These are phyloP conservation scores for Plecotus auritus DNA, from an alignment of 2,113 vertebrate genomes.

Conservation along the genomic window DNA sequence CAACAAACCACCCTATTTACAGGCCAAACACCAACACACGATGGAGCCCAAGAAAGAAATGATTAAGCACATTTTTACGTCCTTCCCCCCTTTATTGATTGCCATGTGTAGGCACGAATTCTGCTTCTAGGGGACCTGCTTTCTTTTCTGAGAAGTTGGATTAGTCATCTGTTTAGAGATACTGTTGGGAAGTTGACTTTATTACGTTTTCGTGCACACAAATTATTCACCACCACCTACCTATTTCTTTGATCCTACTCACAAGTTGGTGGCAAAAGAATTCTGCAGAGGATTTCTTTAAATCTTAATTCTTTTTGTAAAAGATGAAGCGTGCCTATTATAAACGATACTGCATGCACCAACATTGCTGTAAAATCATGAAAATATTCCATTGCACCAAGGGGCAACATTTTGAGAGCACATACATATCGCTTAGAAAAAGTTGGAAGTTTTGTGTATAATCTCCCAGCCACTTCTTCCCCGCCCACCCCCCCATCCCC, in stretches of 20 bases:
- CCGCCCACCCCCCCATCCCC: rapidly evolving
- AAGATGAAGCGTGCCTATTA: not conserved
- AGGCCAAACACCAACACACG: constrained; percentile 24
- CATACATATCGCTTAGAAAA: not conserved
- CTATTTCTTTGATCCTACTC: not conserved
- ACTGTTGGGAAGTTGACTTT: not conserved
- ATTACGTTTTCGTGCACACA: not conserved
- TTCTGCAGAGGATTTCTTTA: not conserved
- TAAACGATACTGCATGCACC: not conserved
- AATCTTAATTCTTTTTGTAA: not conserved
- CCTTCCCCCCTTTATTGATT: not conserved
- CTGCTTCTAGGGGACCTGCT: not conserved
- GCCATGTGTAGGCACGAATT: not conserved
- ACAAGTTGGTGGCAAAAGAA: not conserved
- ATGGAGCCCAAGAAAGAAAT: constrained; percentile 32
- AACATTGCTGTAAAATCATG: not conserved
- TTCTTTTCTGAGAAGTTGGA: not conserved
- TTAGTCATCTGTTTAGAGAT: not conserved
- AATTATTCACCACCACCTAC: not conserved
- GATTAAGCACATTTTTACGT: constrained; percentile 20
- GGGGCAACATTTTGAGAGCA: not conserved
- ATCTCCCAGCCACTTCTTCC: not conserved
- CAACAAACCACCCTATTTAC: constrained; percentile 46
- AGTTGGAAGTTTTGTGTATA: not conserved
- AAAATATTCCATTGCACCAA: not conserved